Evolutionary conservation across 2,797 vertebrate genomes (phyloP), one percentile per base, ranked within the genome.

Genomic region (Labroides dimidiatus): DNA sequence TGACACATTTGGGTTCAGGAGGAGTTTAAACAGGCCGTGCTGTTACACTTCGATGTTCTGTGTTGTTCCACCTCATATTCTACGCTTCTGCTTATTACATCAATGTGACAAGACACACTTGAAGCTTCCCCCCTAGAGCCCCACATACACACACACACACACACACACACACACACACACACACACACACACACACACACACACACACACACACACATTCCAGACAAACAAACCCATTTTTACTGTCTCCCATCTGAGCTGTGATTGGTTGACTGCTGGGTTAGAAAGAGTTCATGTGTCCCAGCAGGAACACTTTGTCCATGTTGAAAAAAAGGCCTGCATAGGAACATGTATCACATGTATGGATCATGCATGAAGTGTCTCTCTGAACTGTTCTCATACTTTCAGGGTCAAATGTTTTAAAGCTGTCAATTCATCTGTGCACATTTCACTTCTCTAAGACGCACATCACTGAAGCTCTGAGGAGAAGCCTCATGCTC

Each of bases 241-340:
- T 39, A 65, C 56, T 59, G 41, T 55, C 21, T 70, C 21, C 37
- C 60, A 19, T 14, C 36, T 52, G 30, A 15, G 39, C 52, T 44
- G 49, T 57, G 58, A 80, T 64, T 69, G 64, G 60, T 58, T 57
- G 45, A 59, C 51, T 63, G 62, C 23, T 44, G 36, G 64, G 69
- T 80, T 53, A 76, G 42, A 39, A 63, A 63, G 61, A 75, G 74
- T 75, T 85, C 70, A 80, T 48, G 55, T 51, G 33, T 57, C 64
- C 62, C 64, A 62, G 64, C 69, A 63, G 57, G 33, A 74, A 54
- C 54, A 47, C 54, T 69, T 45, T 60, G 65, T 75, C 64, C 23
- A 42, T 55, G 39, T 69, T 62, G n/a, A n/a, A 47, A 41, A 41
- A 20, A 43, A 62, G 20, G 16, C 23, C 10, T 5, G 33, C 54